These are phyloP conservation scores for Limnephilus auricula DNA, from an alignment of 2,888 invertebrate genomes.

Conservation along the genomic window DNA sequence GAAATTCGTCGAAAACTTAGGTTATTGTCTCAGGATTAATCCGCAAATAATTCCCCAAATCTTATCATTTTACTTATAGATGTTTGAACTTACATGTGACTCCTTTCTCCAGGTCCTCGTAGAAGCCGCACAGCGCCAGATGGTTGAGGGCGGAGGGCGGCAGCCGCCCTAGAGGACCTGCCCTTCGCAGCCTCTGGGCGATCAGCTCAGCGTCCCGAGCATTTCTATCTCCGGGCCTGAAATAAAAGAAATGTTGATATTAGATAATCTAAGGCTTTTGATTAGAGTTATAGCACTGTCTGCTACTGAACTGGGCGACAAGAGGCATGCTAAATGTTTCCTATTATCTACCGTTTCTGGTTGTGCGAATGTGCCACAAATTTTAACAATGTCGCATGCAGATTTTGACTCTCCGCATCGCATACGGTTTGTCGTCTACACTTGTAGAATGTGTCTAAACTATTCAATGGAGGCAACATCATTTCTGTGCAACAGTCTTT, in stretches of 20 bases:
- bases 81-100: conserved; percentile 82
- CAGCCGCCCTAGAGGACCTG: conserved; percentile 80
- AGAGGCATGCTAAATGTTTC: too few species aligned
- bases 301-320: not conserved
- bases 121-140: conserved; percentile 85
- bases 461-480: too few species aligned
- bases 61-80: not conserved
- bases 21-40: not conserved
- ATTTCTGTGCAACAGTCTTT: too few species aligned
- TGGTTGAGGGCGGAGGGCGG: conserved; percentile 85
- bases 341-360: too few species aligned
- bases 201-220: conserved; percentile 86
- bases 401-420: too few species aligned
- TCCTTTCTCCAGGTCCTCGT: conserved; percentile 87
- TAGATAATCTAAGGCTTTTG: not conserved
- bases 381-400: too few species aligned
- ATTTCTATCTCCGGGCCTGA: conserved; percentile 84
- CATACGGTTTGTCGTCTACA: too few species aligned
- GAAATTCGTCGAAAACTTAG: not conserved
- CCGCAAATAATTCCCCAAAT: too few species aligned
- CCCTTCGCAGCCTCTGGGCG: conserved; percentile 81
- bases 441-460: too few species aligned
- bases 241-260: conserved; percentile 43
- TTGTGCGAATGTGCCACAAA: too few species aligned
- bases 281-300: too few species aligned